A percentile compares a stretch with the other conserved stretches of the same genome.
phyloP scores from a whole-genome alignment of 2,888 invertebrate species.

The Leptinotarsa peninsularis region DNA sequence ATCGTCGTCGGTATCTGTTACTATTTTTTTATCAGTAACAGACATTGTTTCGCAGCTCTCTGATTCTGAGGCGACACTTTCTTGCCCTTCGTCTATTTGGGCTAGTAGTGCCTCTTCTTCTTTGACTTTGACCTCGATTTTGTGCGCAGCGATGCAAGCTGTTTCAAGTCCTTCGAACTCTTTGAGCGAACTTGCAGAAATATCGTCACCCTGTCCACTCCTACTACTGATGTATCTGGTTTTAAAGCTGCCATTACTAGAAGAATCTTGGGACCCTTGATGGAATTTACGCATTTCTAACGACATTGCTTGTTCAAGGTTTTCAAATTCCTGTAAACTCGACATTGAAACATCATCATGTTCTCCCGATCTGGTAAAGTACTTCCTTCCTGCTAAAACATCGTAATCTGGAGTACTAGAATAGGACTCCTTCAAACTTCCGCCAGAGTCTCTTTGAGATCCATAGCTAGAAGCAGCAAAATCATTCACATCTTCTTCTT shows the following conservation, averaged over 20 bases:
- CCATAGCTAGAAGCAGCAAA: slow-evolving; percentile 80
- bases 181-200: slow-evolving; percentile 87
- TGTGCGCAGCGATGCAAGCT: slow-evolving; percentile 86
- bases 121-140: slow-evolving; percentile 84
- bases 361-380: slow-evolving; percentile 84
- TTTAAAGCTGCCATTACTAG: slow-evolving; percentile 85
- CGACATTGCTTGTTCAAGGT: slow-evolving; percentile 85
- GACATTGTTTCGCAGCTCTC: slow-evolving; percentile 74
- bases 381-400: slow-evolving; percentile 84
- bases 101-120: slow-evolving; percentile 85
- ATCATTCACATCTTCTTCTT: slow-evolving; percentile 91
- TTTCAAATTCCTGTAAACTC: slow-evolving; percentile 94
- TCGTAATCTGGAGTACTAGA: slow-evolving; percentile 95
- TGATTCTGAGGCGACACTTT: slow-evolving; percentile 69
- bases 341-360: slow-evolving; percentile 93
- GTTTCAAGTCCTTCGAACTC: slow-evolving; percentile 94
- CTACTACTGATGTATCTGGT: slow-evolving; percentile 77
- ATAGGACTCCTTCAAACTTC: slow-evolving; percentile 88
- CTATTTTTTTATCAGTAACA: slow-evolving; percentile 71
- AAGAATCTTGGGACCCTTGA: slow-evolving; percentile 84
- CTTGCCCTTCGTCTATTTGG: slow-evolving; percentile 69
- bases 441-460: slow-evolving; percentile 83
- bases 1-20: slow-evolving; percentile 69
- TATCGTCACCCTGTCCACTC: slow-evolving; percentile 84
- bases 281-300: slow-evolving; percentile 81